These are phyloP conservation scores for Diplolepis rosae DNA, from an alignment of 2,888 invertebrate genomes.

Conservation along the genomic window DNA sequence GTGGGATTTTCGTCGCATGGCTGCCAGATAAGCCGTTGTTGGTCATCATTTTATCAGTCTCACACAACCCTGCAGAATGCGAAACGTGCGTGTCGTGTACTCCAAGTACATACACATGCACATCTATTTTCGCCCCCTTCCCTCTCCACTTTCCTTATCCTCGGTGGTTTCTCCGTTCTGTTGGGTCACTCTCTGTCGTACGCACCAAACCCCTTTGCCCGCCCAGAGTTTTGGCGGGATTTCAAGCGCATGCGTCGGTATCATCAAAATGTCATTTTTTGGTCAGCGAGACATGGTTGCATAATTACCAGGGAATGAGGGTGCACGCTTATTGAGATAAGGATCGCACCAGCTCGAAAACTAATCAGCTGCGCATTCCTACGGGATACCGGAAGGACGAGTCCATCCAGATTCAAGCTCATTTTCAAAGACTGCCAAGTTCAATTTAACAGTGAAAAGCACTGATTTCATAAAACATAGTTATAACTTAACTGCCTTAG, in stretches of 20 bases:
- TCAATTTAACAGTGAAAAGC: not conserved
- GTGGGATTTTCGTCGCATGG: slow-evolving; percentile 34
- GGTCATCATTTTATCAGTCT: slow-evolving; percentile 43
- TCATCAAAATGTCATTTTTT: slow-evolving; percentile 54
- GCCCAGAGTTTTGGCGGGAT: slow-evolving; percentile 68
- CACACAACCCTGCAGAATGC: slow-evolving; percentile 36
- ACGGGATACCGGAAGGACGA: slow-evolving; percentile 28
- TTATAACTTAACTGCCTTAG: no score
- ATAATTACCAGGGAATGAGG: not conserved
- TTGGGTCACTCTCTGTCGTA: slow-evolving; percentile 36
- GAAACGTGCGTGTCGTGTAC: slow-evolving; percentile 26
- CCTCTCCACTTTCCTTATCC: slow-evolving; percentile 30
- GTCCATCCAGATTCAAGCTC: slow-evolving; percentile 21
- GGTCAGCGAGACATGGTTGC: slow-evolving; percentile 10
- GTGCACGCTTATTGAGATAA: not conserved
- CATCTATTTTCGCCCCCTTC: slow-evolving; percentile 38
- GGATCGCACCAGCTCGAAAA: slow-evolving; percentile 19
- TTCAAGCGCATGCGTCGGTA: slow-evolving; percentile 64
- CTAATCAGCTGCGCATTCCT: slow-evolving; percentile 21
- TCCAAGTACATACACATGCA: slow-evolving; percentile 37
- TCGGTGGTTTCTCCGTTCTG: slow-evolving; percentile 43
- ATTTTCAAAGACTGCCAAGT: not conserved
- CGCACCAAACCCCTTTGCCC: slow-evolving; percentile 40
- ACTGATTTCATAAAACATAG: no score
- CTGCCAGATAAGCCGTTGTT: slow-evolving; percentile 44